Base-by-base conservation (phyloP, 2,888 invertebrate genomes). In the Cerastis rubricosa region DNA sequence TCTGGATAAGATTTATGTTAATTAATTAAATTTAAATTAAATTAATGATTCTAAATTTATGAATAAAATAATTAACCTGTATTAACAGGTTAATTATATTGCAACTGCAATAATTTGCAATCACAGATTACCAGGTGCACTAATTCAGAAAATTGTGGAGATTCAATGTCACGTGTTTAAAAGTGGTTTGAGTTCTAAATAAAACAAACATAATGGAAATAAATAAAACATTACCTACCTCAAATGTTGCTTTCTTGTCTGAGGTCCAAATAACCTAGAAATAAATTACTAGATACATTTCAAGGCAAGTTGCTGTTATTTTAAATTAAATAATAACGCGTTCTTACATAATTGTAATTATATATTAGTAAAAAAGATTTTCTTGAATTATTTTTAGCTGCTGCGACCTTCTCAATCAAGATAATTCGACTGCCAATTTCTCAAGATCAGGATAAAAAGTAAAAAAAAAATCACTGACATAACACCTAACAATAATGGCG, bases 221-320 rank as follows among this genome's bases (percentile, higher is more conserved):
- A 51, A 82, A 68, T 45, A 67, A 68, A 64, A 64, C 29, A 66
- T 65, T 51, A 45, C 67, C 76, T 81, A 76, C 76, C 76, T 25
- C 67, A 79, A 76, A 67, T 57, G 8, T 35, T 45, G 29, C 11
- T 7, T 40, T 22, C 1, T 29, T 74, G 54, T 81, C 82, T 19
- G 1, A 47, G 66, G 17, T 54, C 17, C 8, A 22, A 61, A 40
- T 19, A 66, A 45, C 45, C 51, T 22, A 29, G 19, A 45, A 47
- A 54, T 74, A 54, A 49, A 74, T 22, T n/a, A 25, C 22, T 12
- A 47, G 4, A 63, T 57, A 22, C 40, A 47, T 63, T 47, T 59
- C 78, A 74, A 66, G 61, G 61, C 47, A 67, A 17, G 7, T n/a
- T 22, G 49, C 14, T 40, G 49, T 35, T 73, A 59, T 51, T 45